Conservation (phyloP, 2,888 invertebrate genomes). For the Ochropacha duplaris region DNA sequence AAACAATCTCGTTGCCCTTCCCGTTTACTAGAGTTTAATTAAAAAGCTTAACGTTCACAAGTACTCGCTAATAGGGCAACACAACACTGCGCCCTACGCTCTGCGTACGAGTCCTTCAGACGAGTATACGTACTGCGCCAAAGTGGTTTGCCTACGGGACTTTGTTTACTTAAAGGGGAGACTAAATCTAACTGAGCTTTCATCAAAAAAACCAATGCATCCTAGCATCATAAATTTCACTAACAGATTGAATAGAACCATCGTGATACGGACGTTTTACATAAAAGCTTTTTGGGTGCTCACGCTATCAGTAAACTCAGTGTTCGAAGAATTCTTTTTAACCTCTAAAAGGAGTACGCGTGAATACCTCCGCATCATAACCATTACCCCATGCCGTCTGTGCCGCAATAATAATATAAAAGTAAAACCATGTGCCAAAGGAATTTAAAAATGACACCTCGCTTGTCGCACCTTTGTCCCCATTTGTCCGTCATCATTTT, state of each 20-base stretch:
- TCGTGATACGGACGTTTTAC: constrained; percentile 45
- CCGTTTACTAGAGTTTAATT: constrained; percentile 64
- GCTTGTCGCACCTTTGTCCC: constrained; percentile 11
- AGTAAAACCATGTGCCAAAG: constrained; percentile 35
- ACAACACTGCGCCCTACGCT: constrained; percentile 54
- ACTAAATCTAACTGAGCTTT: constrained; percentile 22
- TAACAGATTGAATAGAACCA: constrained; percentile 59
- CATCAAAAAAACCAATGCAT: constrained; percentile 38
- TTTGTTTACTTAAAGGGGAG: constrained; percentile 44
- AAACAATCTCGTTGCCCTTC: constrained; percentile 40
- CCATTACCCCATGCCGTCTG: constrained; percentile 24
- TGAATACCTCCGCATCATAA: constrained; percentile 53
- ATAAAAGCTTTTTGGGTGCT: constrained; percentile 63
- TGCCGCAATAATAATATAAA: constrained; percentile 31
- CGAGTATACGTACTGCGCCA: constrained; percentile 30
- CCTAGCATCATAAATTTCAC: constrained; percentile 61
- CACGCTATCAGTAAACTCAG: constrained; percentile 51
- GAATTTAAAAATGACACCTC: constrained; percentile 41
- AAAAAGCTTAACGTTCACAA: constrained; percentile 67
- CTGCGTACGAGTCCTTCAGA: constrained; percentile 46
- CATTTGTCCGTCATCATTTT: constrained; percentile 16
- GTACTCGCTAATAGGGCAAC: constrained; percentile 66
- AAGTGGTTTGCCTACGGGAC: constrained; percentile 44
- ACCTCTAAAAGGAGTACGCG: constrained; percentile 51
- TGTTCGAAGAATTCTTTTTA: constrained; percentile 54